A percentile compares a stretch with the other conserved stretches of the same genome.
phyloP scores from a whole-genome alignment of 2,888 invertebrate species.

The Tyria jacobaeae region DNA sequence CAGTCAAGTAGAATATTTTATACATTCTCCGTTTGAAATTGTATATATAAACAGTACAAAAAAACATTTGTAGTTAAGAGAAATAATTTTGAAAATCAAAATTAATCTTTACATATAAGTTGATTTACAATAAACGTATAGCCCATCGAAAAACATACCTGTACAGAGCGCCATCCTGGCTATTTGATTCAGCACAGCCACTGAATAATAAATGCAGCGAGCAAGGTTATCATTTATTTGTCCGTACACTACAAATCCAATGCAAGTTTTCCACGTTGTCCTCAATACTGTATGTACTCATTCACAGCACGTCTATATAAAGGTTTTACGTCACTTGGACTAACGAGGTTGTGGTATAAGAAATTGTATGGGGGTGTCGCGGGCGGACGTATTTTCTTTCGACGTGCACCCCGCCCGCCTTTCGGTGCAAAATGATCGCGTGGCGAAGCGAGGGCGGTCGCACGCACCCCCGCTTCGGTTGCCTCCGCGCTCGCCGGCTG shows the following conservation, averaged over 20 bases:
- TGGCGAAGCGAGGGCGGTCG: slow-evolving; percentile 71
- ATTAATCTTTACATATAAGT: neutral
- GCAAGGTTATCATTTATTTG: slow-evolving; percentile 73
- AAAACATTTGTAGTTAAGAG: too few species aligned
- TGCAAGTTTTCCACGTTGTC: slow-evolving; percentile 56
- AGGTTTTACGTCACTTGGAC: slow-evolving; percentile 76
- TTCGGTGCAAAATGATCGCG: slow-evolving; percentile 80
- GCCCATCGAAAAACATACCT: slow-evolving; percentile 69
- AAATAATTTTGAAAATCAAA: neutral
- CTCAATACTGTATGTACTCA: slow-evolving; percentile 50
- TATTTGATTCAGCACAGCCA: slow-evolving; percentile 73
- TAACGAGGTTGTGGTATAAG: slow-evolving; percentile 77
- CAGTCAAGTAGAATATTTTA: slow-evolving; percentile 39
- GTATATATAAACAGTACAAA: slow-evolving; percentile 22
- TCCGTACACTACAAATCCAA: slow-evolving; percentile 56
- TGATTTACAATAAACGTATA: slow-evolving; percentile 18
- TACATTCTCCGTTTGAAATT: slow-evolving; percentile 26
- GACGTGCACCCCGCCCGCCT: slow-evolving; percentile 77
- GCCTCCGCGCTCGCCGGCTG: slow-evolving; percentile 56
- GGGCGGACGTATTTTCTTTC: slow-evolving; percentile 47
- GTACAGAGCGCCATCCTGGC: slow-evolving; percentile 82
- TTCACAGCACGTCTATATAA: slow-evolving; percentile 61
- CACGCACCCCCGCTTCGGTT: slow-evolving; percentile 55
- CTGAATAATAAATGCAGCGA: slow-evolving; percentile 83
- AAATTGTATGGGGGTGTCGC: slow-evolving; percentile 55